Base-by-base conservation (phyloP, 2,113 vertebrate species). In the Microcebus griseorufus region DNA sequence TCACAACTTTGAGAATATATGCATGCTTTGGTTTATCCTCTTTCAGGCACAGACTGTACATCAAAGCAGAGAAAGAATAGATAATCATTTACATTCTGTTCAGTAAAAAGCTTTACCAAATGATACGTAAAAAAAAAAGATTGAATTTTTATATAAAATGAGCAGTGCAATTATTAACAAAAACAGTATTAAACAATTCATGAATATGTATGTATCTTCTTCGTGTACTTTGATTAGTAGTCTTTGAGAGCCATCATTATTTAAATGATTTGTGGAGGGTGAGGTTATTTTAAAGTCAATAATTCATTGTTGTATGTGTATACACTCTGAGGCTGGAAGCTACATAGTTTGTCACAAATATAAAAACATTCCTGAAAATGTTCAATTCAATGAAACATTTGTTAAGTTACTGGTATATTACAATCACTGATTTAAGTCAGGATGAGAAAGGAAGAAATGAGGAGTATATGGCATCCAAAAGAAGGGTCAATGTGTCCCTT, bases 131-230 rank as follows among this genome's bases (percentile, higher is more conserved):
- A 58, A 83, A 58, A 83, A 95, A 95, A 96, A 37, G 39, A 79
- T 65, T 55, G 55, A 93, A 88, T 90, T 97, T 97, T 97, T 92
- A 65, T 82, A 90, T 93, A 95, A 90, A 94, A 94, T 75, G 83
- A 97, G 64, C 32, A 94, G 7, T 88, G 39, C 7, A 90, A 88
- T 95, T 96, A 97, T 96, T 92, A 95, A 95, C 69, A 93, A 92
- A 58, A 93, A 88, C 32, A 92, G 67, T 96, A 69, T 95, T 93
- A 70, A 78, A 90, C 29, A 69, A 94, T 90, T 96, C 93, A 98
- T 98, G 97, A 98, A 98, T 97, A 98, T 98, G 86, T 86, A 98
- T 98, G 81, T 75, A 80, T 70, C 88, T 87, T 90, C 78, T 97
- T 72, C 51, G 84, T 95, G 87, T 96, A 89, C 27, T 95, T 98